Evolutionary conservation across 2,113 vertebrate species (phyloP).

Genomic region (Sphaerodactylus townsendi): DNA sequence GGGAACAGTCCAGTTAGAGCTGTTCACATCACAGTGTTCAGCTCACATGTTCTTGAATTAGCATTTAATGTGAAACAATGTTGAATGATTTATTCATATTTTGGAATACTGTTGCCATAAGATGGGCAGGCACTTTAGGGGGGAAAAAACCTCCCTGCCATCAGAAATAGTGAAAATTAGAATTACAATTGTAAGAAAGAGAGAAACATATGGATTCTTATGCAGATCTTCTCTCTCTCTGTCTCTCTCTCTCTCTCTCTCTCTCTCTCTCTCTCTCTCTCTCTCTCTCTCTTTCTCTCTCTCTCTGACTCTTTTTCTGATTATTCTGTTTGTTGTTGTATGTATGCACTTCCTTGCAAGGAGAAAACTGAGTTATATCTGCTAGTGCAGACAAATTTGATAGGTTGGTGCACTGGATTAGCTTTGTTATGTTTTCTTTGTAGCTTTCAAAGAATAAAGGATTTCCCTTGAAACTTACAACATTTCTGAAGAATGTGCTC

Average conservation of each 20-base stretch:
- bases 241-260: neutral
- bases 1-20: too few species aligned
- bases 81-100: too few species aligned
- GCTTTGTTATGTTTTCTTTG: conserved; percentile 36
- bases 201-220: too few species aligned
- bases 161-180: too few species aligned
- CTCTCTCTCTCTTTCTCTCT: neutral
- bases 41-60: too few species aligned
- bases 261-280: too few species aligned
- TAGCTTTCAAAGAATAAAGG: conserved; percentile 49
- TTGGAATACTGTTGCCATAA: too few species aligned
- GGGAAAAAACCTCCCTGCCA: too few species aligned
- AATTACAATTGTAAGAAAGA: neutral
- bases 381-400: neutral
- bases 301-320: neutral
- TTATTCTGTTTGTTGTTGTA: neutral
- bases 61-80: too few species aligned
- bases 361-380: fast-evolving
- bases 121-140: too few species aligned
- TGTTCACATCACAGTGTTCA: too few species aligned
- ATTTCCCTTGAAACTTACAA: conserved; percentile 56
- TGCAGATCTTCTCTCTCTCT: fast-evolving
- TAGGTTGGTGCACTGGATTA: conserved; percentile 56
- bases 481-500: conserved; percentile 57
- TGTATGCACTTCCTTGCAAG: neutral